A percentile compares a stretch with the other conserved stretches of the same genome.
Evolutionary conservation across 2,113 vertebrate genomes (phyloP).

Genomic region (Bubalus kerabau): DNA sequence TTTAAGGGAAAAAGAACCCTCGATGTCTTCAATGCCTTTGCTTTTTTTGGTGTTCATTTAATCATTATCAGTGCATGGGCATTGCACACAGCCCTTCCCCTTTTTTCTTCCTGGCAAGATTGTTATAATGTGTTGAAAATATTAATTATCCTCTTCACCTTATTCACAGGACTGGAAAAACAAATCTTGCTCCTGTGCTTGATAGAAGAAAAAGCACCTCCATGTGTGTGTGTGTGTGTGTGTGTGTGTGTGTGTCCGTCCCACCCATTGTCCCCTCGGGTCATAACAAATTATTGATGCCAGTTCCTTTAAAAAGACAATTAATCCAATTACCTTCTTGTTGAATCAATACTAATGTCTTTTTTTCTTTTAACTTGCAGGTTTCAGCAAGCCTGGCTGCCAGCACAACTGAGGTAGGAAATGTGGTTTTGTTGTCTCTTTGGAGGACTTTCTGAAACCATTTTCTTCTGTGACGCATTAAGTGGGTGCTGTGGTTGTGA

Average conservation of each 20-base stretch:
- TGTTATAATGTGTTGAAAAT: slow-evolving; percentile 55
- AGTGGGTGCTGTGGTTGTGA: no score
- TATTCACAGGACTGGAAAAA: slow-evolving; percentile 21
- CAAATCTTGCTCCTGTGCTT: not conserved
- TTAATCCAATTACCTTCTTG: slow-evolving; percentile 75
- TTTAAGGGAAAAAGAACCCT: not conserved
- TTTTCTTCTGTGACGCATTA: not conserved
- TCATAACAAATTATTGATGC: slow-evolving; percentile 71
- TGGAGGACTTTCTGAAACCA: not conserved
- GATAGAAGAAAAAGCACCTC: not conserved
- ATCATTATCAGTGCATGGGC: not conserved
- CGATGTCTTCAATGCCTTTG: not conserved
- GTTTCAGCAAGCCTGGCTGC: slow-evolving; percentile 63
- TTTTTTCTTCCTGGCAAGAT: slow-evolving; percentile 10
- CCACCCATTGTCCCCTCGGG: slow-evolving; percentile 24
- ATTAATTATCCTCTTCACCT: slow-evolving; percentile 65
- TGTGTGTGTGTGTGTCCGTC: not conserved
- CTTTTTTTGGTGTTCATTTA: not conserved
- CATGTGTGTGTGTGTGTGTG: not conserved
- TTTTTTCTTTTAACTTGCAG: slow-evolving; percentile 76
- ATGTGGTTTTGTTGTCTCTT: not conserved
- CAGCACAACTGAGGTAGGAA: slow-evolving; percentile 77
- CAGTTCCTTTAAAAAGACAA: slow-evolving; percentile 74
- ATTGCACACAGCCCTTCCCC: not conserved
- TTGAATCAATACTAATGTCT: slow-evolving; percentile 76